Evolutionary conservation across 2,113 vertebrate species (phyloP), one percentile per base, ranked within the genome.

Genomic region (Mirza zaza): DNA sequence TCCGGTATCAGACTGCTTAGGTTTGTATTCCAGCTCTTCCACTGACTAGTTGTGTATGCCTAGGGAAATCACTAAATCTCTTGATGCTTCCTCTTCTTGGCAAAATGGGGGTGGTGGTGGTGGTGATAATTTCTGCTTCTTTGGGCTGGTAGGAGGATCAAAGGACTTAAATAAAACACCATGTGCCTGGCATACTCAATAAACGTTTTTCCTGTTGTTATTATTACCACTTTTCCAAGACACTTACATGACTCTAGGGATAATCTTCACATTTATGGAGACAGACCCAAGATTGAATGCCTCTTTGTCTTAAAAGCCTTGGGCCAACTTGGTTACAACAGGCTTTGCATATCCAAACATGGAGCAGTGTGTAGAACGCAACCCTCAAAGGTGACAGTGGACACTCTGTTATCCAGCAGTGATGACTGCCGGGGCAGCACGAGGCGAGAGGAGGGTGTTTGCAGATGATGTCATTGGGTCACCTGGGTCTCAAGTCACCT

Each of bases 81-180:
- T 48, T 42, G 32, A 67, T 57, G 32, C 32, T 85, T 85, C 90
- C 63, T 77, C 57, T 88, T 87, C 32, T 95, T 50, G 68, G 52
- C 42, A 55, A 95, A 55, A 79, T 23, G 59, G 6, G 17, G 27
- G 23, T 34, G 71, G 88, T 75, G 76, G 9, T 45, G 27, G 23
- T 34, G 71, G 88, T 75, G 76, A 13, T 45, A 67, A 82, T 95
- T 94, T 63, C 45, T 93, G 48, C 63, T 20, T 95, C 50, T 87
- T 36, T 70, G 48, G 25, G 14, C 55, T 86, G 36, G 65, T 91
- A 29, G 57, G 71, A 92, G 61, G 71, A 70, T 59, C 67, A 59
- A 87, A 92, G 86, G 17, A 52, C 36, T 71, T 71, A 68, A 88
- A n/a, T 48, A 32, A 42, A 90, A 82, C 13, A 11, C 23, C 50